Percentiles rank a stretch among this genome's conserved stretches.
Conservation (phyloP, 2,888 invertebrate genomes). For the Limnephilus lunatus region DNA sequence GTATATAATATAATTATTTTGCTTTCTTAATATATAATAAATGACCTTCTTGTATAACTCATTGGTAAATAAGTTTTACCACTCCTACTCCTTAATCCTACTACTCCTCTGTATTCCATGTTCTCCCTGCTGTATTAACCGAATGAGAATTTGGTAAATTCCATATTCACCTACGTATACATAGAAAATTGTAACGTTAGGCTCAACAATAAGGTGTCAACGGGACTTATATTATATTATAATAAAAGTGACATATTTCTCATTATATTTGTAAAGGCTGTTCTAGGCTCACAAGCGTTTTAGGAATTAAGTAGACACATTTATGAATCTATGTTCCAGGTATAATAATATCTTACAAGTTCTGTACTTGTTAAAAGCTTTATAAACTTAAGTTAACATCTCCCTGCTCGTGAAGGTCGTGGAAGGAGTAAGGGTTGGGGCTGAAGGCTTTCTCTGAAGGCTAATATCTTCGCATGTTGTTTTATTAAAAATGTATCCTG, state of each 20-base stretch:
- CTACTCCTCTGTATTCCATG: not conserved
- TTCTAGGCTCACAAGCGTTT: not conserved
- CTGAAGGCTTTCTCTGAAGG: slow-evolving; percentile 9
- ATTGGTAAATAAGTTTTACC: too few relatives aligned
- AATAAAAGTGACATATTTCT: not conserved
- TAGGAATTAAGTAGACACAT: not conserved
- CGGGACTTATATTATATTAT: not conserved
- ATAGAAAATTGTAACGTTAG: not conserved
- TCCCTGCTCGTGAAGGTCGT: not conserved
- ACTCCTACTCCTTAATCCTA: too few relatives aligned
- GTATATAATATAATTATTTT: too few relatives aligned
- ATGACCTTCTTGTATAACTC: too few relatives aligned
- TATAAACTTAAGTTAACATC: slow-evolving; percentile 12
- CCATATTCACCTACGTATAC: not conserved
- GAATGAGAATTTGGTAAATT: not conserved
- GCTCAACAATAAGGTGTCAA: not conserved
- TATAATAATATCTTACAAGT: not conserved
- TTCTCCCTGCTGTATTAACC: not conserved
- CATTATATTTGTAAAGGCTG: not conserved
- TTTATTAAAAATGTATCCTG: slow-evolving; percentile 19
- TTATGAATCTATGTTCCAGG: not conserved
- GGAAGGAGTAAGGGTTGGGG: not conserved
- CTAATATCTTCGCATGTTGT: slow-evolving; percentile 18
- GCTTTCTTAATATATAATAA: too few relatives aligned
- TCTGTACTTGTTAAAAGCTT: slow-evolving; percentile 34